Evolutionary conservation across 1,140 invertebrate genomes (phyloP).

Genomic region (Drosophila jambulina): DNA sequence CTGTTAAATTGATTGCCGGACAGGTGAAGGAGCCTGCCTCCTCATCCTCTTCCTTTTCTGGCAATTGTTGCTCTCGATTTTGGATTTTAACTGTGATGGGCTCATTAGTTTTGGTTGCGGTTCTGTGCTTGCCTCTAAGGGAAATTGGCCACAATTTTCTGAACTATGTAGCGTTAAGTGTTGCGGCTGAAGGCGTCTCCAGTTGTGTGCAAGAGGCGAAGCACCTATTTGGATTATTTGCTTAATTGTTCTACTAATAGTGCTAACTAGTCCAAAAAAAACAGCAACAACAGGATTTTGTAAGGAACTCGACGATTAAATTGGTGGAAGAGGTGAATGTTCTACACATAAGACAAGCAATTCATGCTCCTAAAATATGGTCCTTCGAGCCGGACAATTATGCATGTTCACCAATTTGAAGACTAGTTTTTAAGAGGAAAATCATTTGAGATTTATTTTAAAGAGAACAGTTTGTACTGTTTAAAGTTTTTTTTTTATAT

Average conservation of each 20-base stretch:
- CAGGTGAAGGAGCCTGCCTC: constrained; percentile 24
- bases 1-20: constrained; percentile 71
- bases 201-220: constrained; percentile 3
- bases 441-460: too few species aligned
- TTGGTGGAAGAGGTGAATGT: too few species aligned
- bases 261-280: neutral
- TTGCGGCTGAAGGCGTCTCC: constrained; percentile 5
- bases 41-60: neutral
- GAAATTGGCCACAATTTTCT: constrained; percentile 41
- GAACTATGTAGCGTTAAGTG: constrained; percentile 25
- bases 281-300: neutral
- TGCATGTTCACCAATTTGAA: too few species aligned
- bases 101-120: constrained; percentile 60
- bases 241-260: neutral
- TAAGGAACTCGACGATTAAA: neutral
- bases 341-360: neutral
- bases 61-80: constrained; percentile 54
- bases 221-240: neutral
- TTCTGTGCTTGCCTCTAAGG: constrained; percentile 12
- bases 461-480: neutral
- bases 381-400: too few species aligned
- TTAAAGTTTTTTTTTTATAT: neutral
- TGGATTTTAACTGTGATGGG: constrained; percentile 42
- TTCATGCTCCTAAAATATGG: too few species aligned
- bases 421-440: too few species aligned